These are phyloP conservation scores for Tubulanus polymorphus DNA, from an alignment of 2,888 invertebrate genomes.

Conservation along the genomic window DNA sequence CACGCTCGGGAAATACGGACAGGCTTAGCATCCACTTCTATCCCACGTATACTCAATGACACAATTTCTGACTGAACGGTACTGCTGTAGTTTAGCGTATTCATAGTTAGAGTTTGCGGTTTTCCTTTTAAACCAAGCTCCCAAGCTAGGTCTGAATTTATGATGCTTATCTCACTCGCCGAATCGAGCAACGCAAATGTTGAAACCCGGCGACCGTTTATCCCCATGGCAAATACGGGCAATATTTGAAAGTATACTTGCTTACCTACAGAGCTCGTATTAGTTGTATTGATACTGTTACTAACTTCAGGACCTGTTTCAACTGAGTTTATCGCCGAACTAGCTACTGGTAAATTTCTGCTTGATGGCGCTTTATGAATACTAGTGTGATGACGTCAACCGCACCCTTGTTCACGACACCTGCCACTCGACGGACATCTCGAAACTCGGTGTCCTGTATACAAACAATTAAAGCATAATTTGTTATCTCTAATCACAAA, in stretches of 20 bases:
- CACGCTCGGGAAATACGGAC: too few relatives aligned
- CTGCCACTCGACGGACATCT: not conserved
- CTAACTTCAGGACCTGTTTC: not conserved
- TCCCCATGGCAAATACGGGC: not conserved
- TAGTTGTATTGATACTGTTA: not conserved
- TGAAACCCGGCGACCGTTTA: not conserved
- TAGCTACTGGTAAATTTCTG: too few relatives aligned
- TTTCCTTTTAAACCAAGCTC: not conserved
- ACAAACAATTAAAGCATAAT: not conserved
- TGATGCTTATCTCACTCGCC: not conserved
- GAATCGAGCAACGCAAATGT: slow-evolving; percentile 1
- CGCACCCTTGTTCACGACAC: not conserved
- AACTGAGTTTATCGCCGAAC: too few relatives aligned
- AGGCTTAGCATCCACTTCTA: not conserved
- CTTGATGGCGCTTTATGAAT: too few relatives aligned
- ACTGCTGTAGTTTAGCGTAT: too few relatives aligned
- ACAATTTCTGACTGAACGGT: not conserved
- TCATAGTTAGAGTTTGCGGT: not conserved
- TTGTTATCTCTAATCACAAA: too few relatives aligned
- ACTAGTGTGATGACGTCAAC: not conserved
- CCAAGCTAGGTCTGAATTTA: not conserved
- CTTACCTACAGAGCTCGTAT: not conserved
- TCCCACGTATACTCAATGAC: not conserved
- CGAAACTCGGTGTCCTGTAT: not conserved
- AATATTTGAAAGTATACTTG: not conserved